Evolutionary conservation across 2,113 vertebrate genomes (phyloP).

Genomic region (Upupa epops): DNA sequence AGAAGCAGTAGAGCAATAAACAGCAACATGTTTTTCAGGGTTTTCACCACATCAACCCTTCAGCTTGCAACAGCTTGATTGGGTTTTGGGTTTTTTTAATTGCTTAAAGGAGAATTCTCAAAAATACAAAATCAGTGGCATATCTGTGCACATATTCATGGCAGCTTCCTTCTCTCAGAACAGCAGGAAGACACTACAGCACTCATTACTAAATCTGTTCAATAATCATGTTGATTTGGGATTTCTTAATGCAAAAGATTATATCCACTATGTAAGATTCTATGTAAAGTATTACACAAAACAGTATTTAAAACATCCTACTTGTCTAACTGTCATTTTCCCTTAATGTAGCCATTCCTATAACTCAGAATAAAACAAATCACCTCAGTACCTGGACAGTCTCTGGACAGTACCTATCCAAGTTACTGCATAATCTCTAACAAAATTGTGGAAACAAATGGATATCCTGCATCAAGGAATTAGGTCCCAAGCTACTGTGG

Average conservation of each 20-base stretch:
- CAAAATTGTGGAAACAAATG: fast-evolving
- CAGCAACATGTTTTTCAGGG: fast-evolving
- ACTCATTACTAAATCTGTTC: background rate
- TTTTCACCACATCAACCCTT: background rate
- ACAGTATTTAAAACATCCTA: background rate
- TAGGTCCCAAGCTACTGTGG: background rate
- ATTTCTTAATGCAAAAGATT: background rate
- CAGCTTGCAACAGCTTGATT: background rate
- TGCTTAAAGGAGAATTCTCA: background rate
- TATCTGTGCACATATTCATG: background rate
- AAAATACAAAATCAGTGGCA: background rate
- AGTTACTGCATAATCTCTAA: background rate
- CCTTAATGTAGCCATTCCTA: background rate
- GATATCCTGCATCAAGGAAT: background rate
- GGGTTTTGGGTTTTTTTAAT: background rate
- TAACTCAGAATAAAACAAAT: background rate
- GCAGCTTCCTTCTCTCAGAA: background rate
- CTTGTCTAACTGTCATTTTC: background rate
- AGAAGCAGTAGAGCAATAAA: background rate
- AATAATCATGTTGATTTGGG: background rate
- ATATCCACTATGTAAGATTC: too few species aligned
- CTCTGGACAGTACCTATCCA: background rate
- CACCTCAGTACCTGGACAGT: background rate
- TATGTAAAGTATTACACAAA: background rate
- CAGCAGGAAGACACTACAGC: background rate